These are phyloP conservation scores for Ameiurus melas DNA, from an alignment of 2,113 vertebrate genomes.

Conservation along the genomic window DNA sequence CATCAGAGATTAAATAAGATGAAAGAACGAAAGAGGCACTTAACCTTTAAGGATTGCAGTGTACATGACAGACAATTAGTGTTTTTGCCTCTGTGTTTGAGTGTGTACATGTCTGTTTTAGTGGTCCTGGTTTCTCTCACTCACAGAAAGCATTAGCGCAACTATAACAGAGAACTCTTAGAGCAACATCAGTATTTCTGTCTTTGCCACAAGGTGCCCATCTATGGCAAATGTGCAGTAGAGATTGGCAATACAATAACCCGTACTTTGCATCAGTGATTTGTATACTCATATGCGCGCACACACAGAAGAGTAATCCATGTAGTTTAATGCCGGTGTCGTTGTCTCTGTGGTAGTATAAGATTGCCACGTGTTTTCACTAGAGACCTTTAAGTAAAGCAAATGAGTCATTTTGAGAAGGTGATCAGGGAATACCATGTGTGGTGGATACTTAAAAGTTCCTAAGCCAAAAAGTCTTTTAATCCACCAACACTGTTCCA, in stretches of 20 bases:
- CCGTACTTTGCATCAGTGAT: slow-evolving; percentile 12
- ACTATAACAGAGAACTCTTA: slow-evolving; percentile 41
- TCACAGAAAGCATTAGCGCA: slow-evolving; percentile 36
- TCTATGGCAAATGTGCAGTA: slow-evolving; percentile 38
- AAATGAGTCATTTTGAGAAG: neutral
- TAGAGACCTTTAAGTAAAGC: neutral
- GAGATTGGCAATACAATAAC: slow-evolving; percentile 13
- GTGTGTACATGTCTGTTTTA: slow-evolving; percentile 37
- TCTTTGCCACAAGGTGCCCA: slow-evolving; percentile 40
- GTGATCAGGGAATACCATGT: neutral
- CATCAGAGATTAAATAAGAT: neutral
- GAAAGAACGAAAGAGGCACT: neutral
- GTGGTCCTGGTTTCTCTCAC: slow-evolving; percentile 41
- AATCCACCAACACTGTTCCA: too few relatives aligned
- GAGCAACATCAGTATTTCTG: slow-evolving; percentile 39
- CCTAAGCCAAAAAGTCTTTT: too few relatives aligned
- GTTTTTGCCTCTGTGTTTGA: slow-evolving; percentile 10
- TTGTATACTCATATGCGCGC: neutral
- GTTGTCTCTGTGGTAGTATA: neutral
- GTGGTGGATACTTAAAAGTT: neutral
- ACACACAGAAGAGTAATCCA: neutral
- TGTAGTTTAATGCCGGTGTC: neutral
- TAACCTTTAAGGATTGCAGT: slow-evolving; percentile 17
- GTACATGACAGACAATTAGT: neutral
- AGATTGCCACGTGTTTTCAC: neutral